Conservation (phyloP, 53 echinoderm and acorn worm genomes). For the Patiria pectinifera region DNA sequence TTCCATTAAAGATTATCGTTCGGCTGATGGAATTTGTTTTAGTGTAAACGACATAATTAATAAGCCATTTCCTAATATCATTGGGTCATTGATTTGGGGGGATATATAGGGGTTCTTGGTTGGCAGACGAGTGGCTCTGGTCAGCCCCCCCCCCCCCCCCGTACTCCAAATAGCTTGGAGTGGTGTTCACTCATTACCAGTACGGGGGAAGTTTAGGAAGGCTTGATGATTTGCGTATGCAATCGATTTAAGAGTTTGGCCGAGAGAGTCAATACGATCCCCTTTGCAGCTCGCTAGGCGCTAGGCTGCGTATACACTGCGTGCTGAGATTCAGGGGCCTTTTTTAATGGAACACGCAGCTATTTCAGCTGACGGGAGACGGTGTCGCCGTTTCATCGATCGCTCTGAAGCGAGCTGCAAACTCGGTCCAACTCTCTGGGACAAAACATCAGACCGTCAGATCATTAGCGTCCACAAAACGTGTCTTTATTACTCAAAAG, state of each 20-base stretch:
- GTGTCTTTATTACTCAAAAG: not conserved
- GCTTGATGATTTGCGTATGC: constrained; percentile 65
- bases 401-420: constrained; percentile 19
- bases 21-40: constrained; percentile 66
- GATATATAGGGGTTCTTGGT: not conserved
- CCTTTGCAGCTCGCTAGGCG: not conserved
- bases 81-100: constrained; percentile 56
- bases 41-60: constrained; percentile 76
- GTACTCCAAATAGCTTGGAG: constrained; percentile 47
- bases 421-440: not conserved
- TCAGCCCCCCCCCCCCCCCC: not conserved
- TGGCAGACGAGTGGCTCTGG: not conserved
- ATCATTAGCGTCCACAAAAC: not conserved
- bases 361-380: constrained; percentile 63
- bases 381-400: constrained; percentile 60
- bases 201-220: constrained; percentile 39
- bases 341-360: constrained; percentile 62
- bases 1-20: constrained; percentile 72
- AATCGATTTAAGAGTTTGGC: constrained; percentile 70
- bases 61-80: constrained; percentile 77
- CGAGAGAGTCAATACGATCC: constrained; percentile 65
- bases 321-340: constrained; percentile 27
- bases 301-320: not conserved
- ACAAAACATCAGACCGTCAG: not conserved
- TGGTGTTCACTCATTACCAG: constrained; percentile 54